phyloP scores from a whole-genome alignment of 2,888 invertebrate genomes.

The Miltochrista miniata region DNA sequence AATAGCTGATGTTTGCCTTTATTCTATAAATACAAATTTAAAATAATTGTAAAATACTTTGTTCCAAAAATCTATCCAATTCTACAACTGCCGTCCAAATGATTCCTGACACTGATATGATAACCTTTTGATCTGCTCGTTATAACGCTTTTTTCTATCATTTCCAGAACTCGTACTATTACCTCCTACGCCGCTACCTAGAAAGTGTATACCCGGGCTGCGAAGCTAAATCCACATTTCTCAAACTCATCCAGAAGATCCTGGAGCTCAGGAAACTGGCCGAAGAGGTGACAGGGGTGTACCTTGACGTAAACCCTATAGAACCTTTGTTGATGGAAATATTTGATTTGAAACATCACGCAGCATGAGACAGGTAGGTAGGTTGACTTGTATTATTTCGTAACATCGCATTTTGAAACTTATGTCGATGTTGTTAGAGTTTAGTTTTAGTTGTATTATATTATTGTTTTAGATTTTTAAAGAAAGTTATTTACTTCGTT shows the following conservation, averaged over 20 bases:
- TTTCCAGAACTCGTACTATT: slow-evolving; percentile 94
- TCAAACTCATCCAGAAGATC: slow-evolving; percentile 95
- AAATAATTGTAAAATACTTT: too few relatives aligned
- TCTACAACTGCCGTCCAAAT: too few relatives aligned
- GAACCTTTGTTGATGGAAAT: slow-evolving; percentile 97
- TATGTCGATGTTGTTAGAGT: too few relatives aligned
- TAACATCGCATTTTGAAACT: background rate
- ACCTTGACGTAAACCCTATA: slow-evolving; percentile 96
- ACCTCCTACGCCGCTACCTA: slow-evolving; percentile 91
- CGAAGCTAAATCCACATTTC: slow-evolving; percentile 94
- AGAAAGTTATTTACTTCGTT: too few relatives aligned
- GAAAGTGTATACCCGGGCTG: slow-evolving; percentile 93
- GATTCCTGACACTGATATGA: too few relatives aligned
- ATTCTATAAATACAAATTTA: too few relatives aligned
- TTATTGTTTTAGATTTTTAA: too few relatives aligned
- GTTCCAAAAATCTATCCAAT: too few relatives aligned
- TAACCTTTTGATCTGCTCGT: too few relatives aligned
- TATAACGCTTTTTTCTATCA: slow-evolving; percentile 3
- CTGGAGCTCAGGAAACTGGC: slow-evolving; percentile 94
- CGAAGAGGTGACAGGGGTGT: slow-evolving; percentile 95
- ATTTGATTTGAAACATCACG: slow-evolving; percentile 93
- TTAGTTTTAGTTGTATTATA: too few relatives aligned
- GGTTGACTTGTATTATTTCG: background rate
- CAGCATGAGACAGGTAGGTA: slow-evolving; percentile 34
- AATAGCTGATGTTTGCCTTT: too few relatives aligned